Conservation (phyloP, 2,888 invertebrate genomes). For the Macrophya annulata region DNA sequence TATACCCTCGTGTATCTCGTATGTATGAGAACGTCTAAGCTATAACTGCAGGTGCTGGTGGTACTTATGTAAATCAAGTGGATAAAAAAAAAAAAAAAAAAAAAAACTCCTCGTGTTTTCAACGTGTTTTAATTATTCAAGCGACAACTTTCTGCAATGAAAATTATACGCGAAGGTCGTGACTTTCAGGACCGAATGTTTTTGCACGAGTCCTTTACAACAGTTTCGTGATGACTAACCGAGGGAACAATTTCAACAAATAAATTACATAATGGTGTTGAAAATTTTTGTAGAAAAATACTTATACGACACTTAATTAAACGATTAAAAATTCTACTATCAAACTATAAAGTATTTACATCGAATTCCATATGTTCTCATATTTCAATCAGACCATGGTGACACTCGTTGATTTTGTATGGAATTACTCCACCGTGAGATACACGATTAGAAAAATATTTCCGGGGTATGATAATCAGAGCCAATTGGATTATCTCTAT, state of each 20-base stretch:
- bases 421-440: not conserved
- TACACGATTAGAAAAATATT: not conserved
- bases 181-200: slow-evolving; percentile 61
- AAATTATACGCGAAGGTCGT: slow-evolving; percentile 74
- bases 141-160: slow-evolving; percentile 77
- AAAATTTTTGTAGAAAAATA: not conserved
- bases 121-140: slow-evolving; percentile 77
- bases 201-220: slow-evolving; percentile 12
- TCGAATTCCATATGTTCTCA: not conserved
- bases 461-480: not conserved
- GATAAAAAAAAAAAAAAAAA: slow-evolving; percentile 69
- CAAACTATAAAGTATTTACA: not conserved
- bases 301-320: not conserved
- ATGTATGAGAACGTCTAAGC: slow-evolving; percentile 5
- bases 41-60: slow-evolving; percentile 48
- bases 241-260: slow-evolving; percentile 6
- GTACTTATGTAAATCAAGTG: slow-evolving; percentile 75
- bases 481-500: not conserved
- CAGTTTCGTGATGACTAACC: not conserved
- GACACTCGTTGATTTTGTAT: not conserved
- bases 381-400: not conserved
- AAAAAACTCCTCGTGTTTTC: slow-evolving; percentile 74
- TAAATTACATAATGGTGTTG: not conserved
- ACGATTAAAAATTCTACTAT: not conserved
- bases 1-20: not conserved